Percentiles rank a stretch among this genome's conserved stretches.
These are phyloP conservation scores for Drosophila paramelanica DNA, from an alignment of 2,888 invertebrate species.

Conservation along the genomic window DNA sequence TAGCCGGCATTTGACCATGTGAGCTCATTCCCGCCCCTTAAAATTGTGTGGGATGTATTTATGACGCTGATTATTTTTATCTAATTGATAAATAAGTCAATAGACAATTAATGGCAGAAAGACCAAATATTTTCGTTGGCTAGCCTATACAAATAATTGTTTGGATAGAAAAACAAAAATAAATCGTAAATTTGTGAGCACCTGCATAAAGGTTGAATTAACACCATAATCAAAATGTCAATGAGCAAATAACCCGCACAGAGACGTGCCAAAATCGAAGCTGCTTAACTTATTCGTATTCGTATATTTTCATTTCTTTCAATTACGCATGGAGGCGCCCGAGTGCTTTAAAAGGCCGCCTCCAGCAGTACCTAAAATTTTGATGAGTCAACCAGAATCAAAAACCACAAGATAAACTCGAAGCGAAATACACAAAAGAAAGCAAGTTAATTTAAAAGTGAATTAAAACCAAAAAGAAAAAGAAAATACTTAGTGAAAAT, in stretches of 20 bases:
- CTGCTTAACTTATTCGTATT: slow-evolving; percentile 19
- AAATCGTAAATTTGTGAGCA: slow-evolving; percentile 26
- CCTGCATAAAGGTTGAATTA: slow-evolving; percentile 57
- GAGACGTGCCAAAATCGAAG: slow-evolving; percentile 56
- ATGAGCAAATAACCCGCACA: slow-evolving; percentile 64
- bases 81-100: slow-evolving; percentile 69
- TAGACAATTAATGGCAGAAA: slow-evolving; percentile 48
- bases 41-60: slow-evolving; percentile 48
- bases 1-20: slow-evolving; percentile 30
- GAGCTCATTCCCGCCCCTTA: slow-evolving; percentile 25
- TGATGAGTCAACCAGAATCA: slow-evolving; percentile 25
- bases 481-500: neutral
- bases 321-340: slow-evolving; percentile 38
- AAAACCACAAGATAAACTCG: slow-evolving; percentile 3
- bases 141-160: slow-evolving; percentile 33
- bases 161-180: slow-evolving; percentile 41
- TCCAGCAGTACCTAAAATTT: neutral
- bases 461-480: slow-evolving; percentile 27
- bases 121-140: slow-evolving; percentile 15
- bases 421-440: slow-evolving; percentile 24
- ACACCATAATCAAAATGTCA: slow-evolving; percentile 77
- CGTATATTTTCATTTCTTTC: slow-evolving; percentile 15
- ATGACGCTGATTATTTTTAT: slow-evolving; percentile 66
- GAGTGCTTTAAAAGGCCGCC: slow-evolving; percentile 34
- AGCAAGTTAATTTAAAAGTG: slow-evolving; percentile 29